These are phyloP conservation scores for Deilephila porcellus DNA, from an alignment of 2,888 invertebrate species.

Conservation along the genomic window DNA sequence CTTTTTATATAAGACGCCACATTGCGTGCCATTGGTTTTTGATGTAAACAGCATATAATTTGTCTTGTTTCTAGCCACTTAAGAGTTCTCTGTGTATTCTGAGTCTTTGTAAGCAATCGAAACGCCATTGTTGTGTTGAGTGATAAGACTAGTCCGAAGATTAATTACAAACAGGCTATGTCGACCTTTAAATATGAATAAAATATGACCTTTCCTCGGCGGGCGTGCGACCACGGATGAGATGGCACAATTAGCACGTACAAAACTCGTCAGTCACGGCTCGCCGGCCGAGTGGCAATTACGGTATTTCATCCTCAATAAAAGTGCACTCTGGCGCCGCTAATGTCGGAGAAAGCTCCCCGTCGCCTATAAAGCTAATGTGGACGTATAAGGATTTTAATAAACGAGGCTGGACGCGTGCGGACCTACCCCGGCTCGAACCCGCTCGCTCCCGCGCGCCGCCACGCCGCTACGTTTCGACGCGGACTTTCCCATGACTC, in stretches of 20 bases:
- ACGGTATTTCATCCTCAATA: constrained; percentile 81
- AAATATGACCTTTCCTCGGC: constrained; percentile 49
- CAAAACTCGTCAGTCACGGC: constrained; percentile 74
- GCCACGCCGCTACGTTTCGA: no score
- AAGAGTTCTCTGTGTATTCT: neutral
- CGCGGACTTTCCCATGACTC: no score
- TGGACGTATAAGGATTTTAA: constrained; percentile 80
- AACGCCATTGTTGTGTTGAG: neutral
- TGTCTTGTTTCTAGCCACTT: neutral
- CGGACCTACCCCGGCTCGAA: constrained; percentile 32
- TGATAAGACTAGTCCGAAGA: constrained; percentile 5
- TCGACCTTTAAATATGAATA: constrained; percentile 39
- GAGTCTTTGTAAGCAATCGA: neutral
- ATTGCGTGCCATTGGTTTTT: constrained; percentile 31
- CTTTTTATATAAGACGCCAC: constrained; percentile 53
- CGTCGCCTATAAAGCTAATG: constrained; percentile 78
- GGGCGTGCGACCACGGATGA: constrained; percentile 54
- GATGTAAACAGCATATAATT: neutral
- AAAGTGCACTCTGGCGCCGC: constrained; percentile 79
- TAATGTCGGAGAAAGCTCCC: constrained; percentile 71
- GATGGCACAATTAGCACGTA: constrained; percentile 75
- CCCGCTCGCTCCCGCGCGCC: neutral
- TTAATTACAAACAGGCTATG: constrained; percentile 28
- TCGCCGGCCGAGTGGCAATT: constrained; percentile 78
- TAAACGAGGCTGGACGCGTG: constrained; percentile 55